Evolutionary conservation across 92 coral and sea anemone genomes (phyloP).

Genomic region (Metridium senile): DNA sequence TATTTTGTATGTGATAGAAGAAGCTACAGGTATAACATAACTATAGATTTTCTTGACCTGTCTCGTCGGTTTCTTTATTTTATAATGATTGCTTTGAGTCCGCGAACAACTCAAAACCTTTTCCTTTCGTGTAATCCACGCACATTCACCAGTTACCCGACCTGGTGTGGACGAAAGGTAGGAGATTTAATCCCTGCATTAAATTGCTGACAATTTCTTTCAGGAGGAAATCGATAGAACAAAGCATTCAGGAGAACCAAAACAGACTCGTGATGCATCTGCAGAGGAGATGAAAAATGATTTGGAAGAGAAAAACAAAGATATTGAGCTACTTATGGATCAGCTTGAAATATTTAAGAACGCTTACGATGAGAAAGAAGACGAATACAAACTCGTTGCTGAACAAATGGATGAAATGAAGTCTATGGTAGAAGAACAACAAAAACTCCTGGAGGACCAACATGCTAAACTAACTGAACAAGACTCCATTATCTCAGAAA

Average conservation of each 20-base stretch:
- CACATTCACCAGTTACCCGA: too few relatives aligned
- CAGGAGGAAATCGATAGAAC: slow-evolving; percentile 79
- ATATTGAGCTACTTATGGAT: slow-evolving; percentile 58
- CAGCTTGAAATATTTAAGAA: slow-evolving; percentile 69
- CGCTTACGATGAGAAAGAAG: slow-evolving; percentile 77
- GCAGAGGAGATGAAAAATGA: slow-evolving; percentile 42
- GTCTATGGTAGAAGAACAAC: slow-evolving; percentile 88
- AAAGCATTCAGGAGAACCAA: slow-evolving; percentile 70
- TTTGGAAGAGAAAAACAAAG: slow-evolving; percentile 70
- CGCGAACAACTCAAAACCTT: too few relatives aligned
- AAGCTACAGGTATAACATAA: too few relatives aligned
- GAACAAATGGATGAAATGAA: slow-evolving; percentile 94
- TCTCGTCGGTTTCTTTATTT: not conserved
- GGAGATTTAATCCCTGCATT: too few relatives aligned
- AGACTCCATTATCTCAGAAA: slow-evolving; percentile 59
- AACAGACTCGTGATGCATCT: slow-evolving; percentile 45
- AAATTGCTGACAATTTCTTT: too few relatives aligned
- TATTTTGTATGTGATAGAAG: too few relatives aligned
- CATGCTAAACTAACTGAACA: slow-evolving; percentile 75
- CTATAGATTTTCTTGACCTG: not conserved
- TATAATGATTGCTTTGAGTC: too few relatives aligned
- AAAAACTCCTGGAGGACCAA: slow-evolving; percentile 82
- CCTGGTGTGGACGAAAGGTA: too few relatives aligned
- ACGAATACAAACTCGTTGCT: slow-evolving; percentile 61
- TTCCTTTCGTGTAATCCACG: too few relatives aligned